Percentiles rank a stretch among this genome's conserved stretches.
phyloP scores from a whole-genome alignment of 2,797 vertebrate genomes.

The Artibeus lituratus region DNA sequence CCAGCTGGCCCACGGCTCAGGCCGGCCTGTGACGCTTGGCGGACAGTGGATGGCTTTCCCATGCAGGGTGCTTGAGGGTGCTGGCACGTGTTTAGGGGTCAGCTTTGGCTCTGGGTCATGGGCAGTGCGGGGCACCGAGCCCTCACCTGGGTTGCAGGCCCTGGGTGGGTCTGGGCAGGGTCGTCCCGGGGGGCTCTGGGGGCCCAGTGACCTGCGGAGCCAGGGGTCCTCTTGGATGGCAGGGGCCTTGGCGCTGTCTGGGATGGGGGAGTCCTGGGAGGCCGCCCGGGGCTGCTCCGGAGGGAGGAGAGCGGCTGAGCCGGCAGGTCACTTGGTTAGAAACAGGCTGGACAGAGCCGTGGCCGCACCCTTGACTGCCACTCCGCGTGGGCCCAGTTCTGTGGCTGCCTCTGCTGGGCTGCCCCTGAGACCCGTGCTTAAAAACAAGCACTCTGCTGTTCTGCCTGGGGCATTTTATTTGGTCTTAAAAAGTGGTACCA shows the following conservation, averaged over 20 bases:
- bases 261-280: not conserved
- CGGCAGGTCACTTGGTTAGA: no score
- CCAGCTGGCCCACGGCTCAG: not conserved
- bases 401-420: fast-evolving
- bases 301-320: not conserved
- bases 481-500: not conserved
- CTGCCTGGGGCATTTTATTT: not conserved
- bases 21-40: fast-evolving
- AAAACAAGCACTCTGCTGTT: not conserved
- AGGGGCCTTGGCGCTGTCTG: fast-evolving
- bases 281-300: fast-evolving
- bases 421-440: fast-evolving
- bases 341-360: fast-evolving
- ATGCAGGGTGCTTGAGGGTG: not conserved
- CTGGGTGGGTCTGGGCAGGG: not conserved
- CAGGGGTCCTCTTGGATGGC: not conserved
- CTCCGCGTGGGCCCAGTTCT: not conserved
- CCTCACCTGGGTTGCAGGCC: not conserved
- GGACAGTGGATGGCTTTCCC: not conserved
- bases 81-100: no score
- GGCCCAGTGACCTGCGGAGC: not conserved
- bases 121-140: not conserved
- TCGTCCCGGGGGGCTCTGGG: fast-evolving
- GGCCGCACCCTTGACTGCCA: fast-evolving
- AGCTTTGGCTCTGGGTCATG: not conserved